Percentiles rank a stretch among this genome's conserved stretches.
phyloP scores from a whole-genome alignment of 2,797 vertebrate species.

The Pagetopsis macropterus region DNA sequence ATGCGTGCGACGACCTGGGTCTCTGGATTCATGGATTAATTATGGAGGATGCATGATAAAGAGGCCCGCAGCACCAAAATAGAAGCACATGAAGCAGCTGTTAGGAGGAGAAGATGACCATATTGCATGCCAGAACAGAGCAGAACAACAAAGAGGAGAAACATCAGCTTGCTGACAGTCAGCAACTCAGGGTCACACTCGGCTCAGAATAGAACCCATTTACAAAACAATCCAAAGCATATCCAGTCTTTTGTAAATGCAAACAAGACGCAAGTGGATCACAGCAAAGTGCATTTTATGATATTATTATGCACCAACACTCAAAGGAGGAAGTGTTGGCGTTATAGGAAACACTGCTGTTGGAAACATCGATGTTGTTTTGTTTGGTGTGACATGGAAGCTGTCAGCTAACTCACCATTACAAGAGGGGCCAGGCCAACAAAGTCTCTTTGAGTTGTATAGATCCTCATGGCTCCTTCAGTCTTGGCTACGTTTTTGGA shows the following conservation, averaged over 20 bases:
- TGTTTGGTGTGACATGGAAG: constrained; percentile 40
- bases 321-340: constrained; percentile 48
- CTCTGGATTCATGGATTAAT: constrained; percentile 51
- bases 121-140: constrained; percentile 58
- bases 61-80: constrained; percentile 57
- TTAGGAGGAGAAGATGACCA: constrained; percentile 66
- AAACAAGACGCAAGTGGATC: constrained; percentile 66
- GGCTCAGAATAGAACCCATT: constrained; percentile 76
- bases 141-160: constrained; percentile 63
- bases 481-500: constrained; percentile 75
- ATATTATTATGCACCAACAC: constrained; percentile 59
- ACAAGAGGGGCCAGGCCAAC: constrained; percentile 90
- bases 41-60: constrained; percentile 63
- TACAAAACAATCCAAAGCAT: constrained; percentile 65
- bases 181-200: constrained; percentile 71
- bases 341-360: constrained; percentile 47
- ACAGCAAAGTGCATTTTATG: constrained; percentile 65
- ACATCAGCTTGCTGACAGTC: constrained; percentile 71
- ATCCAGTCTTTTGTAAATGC: constrained; percentile 53
- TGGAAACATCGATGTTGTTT: constrained; percentile 13
- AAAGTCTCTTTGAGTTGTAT: constrained; percentile 90
- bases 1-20: too few relatives aligned
- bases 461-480: constrained; percentile 91
- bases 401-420: constrained; percentile 86
- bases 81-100: constrained; percentile 68